Evolutionary conservation across 2,113 vertebrate genomes (phyloP).

Genomic region (Halichoerus grypus): DNA sequence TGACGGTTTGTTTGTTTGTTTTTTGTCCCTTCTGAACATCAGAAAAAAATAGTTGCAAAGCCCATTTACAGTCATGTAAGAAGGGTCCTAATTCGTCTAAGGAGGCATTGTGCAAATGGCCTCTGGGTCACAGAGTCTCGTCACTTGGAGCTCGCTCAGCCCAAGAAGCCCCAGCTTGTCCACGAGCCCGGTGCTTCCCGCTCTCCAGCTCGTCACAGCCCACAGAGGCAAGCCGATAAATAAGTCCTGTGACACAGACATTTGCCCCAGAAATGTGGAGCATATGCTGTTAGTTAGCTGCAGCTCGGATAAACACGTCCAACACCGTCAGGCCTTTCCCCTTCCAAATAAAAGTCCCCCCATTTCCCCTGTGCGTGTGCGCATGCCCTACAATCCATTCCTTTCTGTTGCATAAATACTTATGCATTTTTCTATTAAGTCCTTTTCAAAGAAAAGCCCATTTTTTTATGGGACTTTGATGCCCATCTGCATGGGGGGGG

Average conservation of each 20-base stretch:
- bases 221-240: neutral
- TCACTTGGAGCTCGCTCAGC: neutral
- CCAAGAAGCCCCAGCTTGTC: neutral
- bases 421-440: neutral
- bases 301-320: neutral
- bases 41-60: neutral
- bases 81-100: neutral
- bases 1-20: neutral
- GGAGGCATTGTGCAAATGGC: neutral
- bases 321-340: neutral
- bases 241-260: neutral
- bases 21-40: neutral
- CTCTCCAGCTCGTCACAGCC: neutral
- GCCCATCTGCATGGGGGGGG: neutral
- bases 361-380: neutral
- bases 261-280: neutral
- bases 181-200: neutral
- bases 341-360: slow-evolving; percentile 2
- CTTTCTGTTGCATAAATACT: slow-evolving; percentile 40
- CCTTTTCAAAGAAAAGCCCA: slow-evolving; percentile 23
- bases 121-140: fast-evolving
- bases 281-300: neutral
- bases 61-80: neutral
- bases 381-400: neutral
- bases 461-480: neutral